Evolutionary conservation across 2,113 vertebrate genomes (phyloP).

Genomic region (Carettochelys insculpta): DNA sequence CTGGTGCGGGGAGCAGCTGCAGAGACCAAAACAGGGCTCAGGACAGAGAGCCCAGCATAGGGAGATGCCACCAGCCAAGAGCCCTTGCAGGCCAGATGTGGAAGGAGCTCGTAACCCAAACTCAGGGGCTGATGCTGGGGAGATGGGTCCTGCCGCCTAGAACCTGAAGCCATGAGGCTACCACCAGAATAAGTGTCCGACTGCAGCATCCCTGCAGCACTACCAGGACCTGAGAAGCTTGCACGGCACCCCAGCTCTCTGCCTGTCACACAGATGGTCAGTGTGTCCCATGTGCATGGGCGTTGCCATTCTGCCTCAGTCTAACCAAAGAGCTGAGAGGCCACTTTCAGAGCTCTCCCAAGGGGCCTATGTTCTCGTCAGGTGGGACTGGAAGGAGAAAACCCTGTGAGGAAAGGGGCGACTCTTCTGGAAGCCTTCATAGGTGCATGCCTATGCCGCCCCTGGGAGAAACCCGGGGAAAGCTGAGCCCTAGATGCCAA

Average conservation of each 20-base stretch:
- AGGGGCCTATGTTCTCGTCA: rapidly evolving
- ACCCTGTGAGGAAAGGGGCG: not conserved
- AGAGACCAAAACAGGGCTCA: too few species aligned
- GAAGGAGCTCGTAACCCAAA: too few species aligned
- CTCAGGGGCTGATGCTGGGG: too few species aligned
- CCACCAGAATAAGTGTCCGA: too few species aligned
- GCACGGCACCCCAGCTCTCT: not conserved
- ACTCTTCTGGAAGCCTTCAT: not conserved
- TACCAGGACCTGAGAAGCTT: too few species aligned
- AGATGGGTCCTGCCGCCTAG: too few species aligned
- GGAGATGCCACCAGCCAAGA: too few species aligned
- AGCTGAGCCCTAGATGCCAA: not conserved
- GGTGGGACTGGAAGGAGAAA: not conserved
- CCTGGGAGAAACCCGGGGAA: not conserved
- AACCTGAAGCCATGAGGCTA: too few species aligned
- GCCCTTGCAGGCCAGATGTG: too few species aligned
- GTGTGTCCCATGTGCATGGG: not conserved
- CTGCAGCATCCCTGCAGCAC: too few species aligned
- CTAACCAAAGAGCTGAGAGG: not conserved
- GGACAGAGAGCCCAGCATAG: too few species aligned
- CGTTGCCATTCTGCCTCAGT: not conserved
- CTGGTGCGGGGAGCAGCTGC: too few species aligned
- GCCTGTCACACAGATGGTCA: not conserved
- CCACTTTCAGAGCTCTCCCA: not conserved
- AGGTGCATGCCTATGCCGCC: not conserved